Percentiles rank a stretch among this genome's conserved stretches.
Conservation (phyloP, 2,797 vertebrate genomes). For the Myotis vivesi region DNA sequence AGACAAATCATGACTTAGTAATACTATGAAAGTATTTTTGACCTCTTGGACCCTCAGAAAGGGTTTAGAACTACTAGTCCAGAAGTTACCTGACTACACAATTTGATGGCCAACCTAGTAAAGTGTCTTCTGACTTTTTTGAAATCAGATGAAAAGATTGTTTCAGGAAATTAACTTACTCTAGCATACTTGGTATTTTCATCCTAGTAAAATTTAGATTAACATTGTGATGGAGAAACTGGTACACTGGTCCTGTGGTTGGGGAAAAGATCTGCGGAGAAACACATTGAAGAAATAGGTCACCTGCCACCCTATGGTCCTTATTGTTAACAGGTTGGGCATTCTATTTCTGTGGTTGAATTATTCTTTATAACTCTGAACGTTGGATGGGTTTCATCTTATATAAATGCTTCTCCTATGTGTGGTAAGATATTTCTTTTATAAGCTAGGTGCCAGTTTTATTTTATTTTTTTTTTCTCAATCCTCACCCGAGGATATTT, state of each 20-base stretch:
- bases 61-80: constrained; percentile 5
- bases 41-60: background rate
- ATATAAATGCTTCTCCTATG: background rate
- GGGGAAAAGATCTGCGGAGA: constrained; percentile 45
- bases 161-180: constrained; percentile 43
- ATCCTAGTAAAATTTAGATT: constrained; percentile 48
- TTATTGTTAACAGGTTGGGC: background rate
- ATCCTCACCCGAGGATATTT: no score
- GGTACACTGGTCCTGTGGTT: background rate
- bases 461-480: no score
- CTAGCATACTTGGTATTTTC: constrained; percentile 40
- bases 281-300: constrained; percentile 32
- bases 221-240: constrained; percentile 52
- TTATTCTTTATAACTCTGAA: constrained; percentile 31
- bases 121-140: constrained; percentile 44
- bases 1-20: background rate
- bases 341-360: constrained; percentile 35
- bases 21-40: constrained; percentile 41
- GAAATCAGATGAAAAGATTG: constrained; percentile 29
- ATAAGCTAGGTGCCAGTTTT: constrained; percentile 23
- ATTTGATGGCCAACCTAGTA: background rate
- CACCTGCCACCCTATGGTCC: background rate
- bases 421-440: constrained; percentile 40
- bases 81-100: background rate
- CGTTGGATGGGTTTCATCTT: constrained; percentile 34